phyloP scores from a whole-genome alignment of 1,140 invertebrate species.

The Battus philenor region DNA sequence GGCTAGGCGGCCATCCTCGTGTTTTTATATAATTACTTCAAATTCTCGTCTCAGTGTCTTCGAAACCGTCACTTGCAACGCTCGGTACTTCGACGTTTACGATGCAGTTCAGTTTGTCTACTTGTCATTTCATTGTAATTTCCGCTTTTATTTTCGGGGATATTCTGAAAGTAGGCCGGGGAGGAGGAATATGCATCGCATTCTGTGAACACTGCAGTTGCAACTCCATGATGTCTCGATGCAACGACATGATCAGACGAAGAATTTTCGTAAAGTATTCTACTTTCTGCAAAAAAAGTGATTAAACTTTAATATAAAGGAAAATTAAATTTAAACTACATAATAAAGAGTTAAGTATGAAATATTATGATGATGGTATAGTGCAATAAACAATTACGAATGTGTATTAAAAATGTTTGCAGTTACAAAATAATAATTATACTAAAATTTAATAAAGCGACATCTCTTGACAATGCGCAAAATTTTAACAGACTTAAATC shows the following conservation, averaged over 20 bases:
- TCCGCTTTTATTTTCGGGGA: constrained; percentile 53
- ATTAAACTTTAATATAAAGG: too few species aligned
- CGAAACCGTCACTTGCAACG: constrained; percentile 10
- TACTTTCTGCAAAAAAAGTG: constrained; percentile 52
- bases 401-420: too few species aligned
- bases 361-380: too few species aligned
- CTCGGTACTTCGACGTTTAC: constrained; percentile 31
- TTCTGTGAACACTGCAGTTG: constrained; percentile 49
- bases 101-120: constrained; percentile 29
- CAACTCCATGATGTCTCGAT: constrained; percentile 58
- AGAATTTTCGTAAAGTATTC: constrained; percentile 68
- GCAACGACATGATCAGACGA: constrained; percentile 60
- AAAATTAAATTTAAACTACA: too few species aligned
- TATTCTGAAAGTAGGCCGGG: constrained; percentile 27
- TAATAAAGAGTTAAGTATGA: too few species aligned
- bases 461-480: too few species aligned
- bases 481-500: too few species aligned
- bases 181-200: constrained; percentile 19
- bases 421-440: too few species aligned
- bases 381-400: too few species aligned
- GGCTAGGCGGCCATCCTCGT: too few species aligned
- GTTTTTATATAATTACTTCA: neutral
- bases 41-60: constrained; percentile 17
- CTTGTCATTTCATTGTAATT: constrained; percentile 58
- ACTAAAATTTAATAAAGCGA: too few species aligned